phyloP scores from a whole-genome alignment of 2,888 invertebrate genomes.

The Neria commutata region DNA sequence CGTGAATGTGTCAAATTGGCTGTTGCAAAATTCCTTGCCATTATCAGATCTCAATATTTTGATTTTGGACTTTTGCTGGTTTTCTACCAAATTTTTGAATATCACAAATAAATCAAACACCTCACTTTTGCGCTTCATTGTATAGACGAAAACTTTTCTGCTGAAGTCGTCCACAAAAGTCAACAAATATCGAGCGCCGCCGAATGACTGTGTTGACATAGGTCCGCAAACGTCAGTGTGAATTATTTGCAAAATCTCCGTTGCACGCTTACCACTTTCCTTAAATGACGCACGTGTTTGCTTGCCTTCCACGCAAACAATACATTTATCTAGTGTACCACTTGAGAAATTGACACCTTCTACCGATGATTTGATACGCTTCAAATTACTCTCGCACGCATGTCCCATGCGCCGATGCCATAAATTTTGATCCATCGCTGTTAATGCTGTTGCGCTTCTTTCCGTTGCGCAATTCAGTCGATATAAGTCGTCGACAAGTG shows the following conservation, averaged over 20 bases:
- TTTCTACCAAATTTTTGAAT: not conserved
- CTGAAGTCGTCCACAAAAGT: constrained; percentile 4
- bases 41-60: constrained; percentile 16
- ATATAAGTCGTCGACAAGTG: constrained; percentile 11
- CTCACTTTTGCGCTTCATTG: not conserved
- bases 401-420: not conserved
- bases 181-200: constrained; percentile 11
- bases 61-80: constrained; percentile 4
- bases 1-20: constrained; percentile 11
- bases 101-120: not conserved
- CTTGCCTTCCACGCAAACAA: constrained; percentile 16
- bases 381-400: not conserved
- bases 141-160: constrained; percentile 1
- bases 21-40: constrained; percentile 17
- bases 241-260: constrained; percentile 11
- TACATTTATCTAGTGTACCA: constrained; percentile 13
- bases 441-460: not conserved
- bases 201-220: constrained; percentile 6
- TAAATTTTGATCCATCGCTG: not conserved
- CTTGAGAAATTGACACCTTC: constrained; percentile 2
- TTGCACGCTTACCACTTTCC: not conserved
- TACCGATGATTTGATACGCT: not conserved
- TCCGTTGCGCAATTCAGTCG: constrained; percentile 11
- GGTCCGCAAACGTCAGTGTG: constrained; percentile 24
- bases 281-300: not conserved